These are phyloP conservation scores for Drosophila virilis DNA, from an alignment of 1,140 invertebrate genomes.

Conservation along the genomic window DNA sequence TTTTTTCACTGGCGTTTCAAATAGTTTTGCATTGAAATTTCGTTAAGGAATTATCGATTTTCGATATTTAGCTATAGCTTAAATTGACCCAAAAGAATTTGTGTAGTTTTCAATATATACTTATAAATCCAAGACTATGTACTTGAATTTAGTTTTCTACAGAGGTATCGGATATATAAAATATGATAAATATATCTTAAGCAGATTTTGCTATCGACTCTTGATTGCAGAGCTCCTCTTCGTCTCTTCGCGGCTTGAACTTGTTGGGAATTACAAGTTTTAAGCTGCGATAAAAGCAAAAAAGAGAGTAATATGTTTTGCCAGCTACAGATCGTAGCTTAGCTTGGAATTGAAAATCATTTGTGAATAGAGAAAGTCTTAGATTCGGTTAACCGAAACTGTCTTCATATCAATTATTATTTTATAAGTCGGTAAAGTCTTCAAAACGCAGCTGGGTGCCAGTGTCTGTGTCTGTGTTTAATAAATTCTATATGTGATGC, in stretches of 20 bases:
- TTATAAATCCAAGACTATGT: neutral
- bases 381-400: slow-evolving; percentile 25
- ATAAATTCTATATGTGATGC: neutral
- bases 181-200: no score
- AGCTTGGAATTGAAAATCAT: no score
- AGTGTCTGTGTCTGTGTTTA: slow-evolving; percentile 24
- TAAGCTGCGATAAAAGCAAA: no score
- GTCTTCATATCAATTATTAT: neutral
- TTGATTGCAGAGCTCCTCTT: no score
- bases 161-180: no score
- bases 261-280: no score
- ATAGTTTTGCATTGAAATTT: slow-evolving; percentile 8
- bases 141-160: no score
- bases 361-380: neutral
- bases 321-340: no score
- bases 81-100: slow-evolving; percentile 72
- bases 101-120: slow-evolving; percentile 14
- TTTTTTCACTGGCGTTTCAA: slow-evolving; percentile 26
- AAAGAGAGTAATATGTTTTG: no score
- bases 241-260: no score
- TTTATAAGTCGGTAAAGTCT: slow-evolving; percentile 53
- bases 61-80: slow-evolving; percentile 33
- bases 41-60: slow-evolving; percentile 5
- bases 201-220: no score
- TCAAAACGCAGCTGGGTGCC: slow-evolving; percentile 59